These are phyloP conservation scores for Ephialtes manifestator DNA, from an alignment of 2,888 invertebrate species.

Conservation along the genomic window DNA sequence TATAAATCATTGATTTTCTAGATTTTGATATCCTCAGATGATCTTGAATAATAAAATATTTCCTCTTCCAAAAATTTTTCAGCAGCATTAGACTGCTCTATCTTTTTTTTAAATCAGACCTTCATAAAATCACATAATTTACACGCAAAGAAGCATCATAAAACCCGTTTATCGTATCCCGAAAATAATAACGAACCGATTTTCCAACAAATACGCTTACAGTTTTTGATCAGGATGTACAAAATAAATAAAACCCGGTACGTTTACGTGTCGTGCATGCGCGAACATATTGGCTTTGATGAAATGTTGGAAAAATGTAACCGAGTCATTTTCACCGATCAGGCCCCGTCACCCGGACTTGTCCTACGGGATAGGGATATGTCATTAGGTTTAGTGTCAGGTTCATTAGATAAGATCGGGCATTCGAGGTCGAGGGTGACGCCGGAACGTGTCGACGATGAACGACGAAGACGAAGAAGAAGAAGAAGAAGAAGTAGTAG, in stretches of 20 bases:
- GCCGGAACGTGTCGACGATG: slow-evolving; percentile 53
- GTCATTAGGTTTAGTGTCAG: slow-evolving; percentile 24
- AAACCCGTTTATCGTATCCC: too few species aligned
- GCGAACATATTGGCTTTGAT: not conserved
- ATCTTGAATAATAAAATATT: too few species aligned
- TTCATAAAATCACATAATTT: too few species aligned
- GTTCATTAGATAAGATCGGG: slow-evolving; percentile 34
- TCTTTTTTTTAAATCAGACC: too few species aligned
- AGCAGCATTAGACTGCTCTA: too few species aligned
- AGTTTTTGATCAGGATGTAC: not conserved
- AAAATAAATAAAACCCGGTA: not conserved
- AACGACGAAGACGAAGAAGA: slow-evolving; percentile 40
- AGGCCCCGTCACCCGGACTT: slow-evolving; percentile 37
- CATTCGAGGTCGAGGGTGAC: slow-evolving; percentile 32
- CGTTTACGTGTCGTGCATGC: not conserved
- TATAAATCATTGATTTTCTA: too few species aligned
- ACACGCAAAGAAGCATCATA: too few species aligned
- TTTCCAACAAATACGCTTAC: not conserved
- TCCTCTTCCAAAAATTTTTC: too few species aligned
- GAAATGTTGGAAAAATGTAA: not conserved
- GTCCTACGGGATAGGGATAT: slow-evolving; percentile 3
- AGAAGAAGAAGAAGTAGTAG: slow-evolving; percentile 35
- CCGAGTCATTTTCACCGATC: too few species aligned
- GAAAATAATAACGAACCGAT: not conserved
- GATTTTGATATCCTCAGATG: too few species aligned